Percentiles rank a stretch among this genome's conserved stretches.
Evolutionary conservation across 2,888 invertebrate genomes (phyloP).

Genomic region (Drosophila ustulata): DNA sequence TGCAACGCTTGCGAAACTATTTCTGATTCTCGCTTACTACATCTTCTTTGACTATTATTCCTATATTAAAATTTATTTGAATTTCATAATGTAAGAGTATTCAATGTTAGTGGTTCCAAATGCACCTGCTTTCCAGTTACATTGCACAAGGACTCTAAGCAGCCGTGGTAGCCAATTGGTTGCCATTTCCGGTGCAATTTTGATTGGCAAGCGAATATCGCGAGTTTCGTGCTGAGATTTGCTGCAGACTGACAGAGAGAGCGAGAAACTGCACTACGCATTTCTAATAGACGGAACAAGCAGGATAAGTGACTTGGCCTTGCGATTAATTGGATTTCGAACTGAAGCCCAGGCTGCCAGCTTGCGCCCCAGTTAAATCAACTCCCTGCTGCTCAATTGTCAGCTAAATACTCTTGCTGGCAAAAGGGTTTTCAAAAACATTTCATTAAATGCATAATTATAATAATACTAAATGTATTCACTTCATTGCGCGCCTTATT

Average conservation of each 20-base stretch:
- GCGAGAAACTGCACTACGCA: neutral
- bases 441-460: no score
- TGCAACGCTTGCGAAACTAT: neutral
- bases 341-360: neutral
- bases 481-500: no score
- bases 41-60: no score
- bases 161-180: constrained; percentile 26
- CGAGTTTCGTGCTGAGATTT: constrained; percentile 30
- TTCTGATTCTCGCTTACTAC: neutral
- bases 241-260: constrained; percentile 1
- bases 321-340: neutral
- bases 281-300: neutral
- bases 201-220: constrained; percentile 42
- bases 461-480: no score
- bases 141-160: neutral
- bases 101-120: neutral
- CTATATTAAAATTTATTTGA: neutral
- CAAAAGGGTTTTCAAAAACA: neutral
- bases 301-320: neutral
- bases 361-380: neutral
- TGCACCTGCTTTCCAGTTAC: neutral
- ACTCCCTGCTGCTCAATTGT: neutral
- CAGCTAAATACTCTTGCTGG: neutral
- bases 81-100: neutral
- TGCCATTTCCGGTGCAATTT: constrained; percentile 29